These are phyloP conservation scores for Oncorhynchus kisutch DNA, from an alignment of 2,113 vertebrate genomes.

Conservation along the genomic window DNA sequence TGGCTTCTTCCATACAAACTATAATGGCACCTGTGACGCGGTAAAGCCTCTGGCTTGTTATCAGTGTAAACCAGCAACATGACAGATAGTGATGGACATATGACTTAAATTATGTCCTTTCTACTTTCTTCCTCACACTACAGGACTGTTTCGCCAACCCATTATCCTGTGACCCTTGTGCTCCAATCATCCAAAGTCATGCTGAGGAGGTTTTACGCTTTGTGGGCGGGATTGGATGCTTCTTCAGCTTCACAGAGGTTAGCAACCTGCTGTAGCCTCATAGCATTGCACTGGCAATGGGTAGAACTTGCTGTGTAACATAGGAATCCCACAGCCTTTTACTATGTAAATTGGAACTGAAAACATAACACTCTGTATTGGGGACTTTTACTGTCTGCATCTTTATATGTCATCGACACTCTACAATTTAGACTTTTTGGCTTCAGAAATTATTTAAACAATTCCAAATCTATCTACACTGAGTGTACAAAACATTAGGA, in stretches of 20 bases:
- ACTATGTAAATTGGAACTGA: background rate
- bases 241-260: constrained; percentile 92
- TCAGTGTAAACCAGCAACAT: background rate
- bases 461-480: background rate
- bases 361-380: background rate
- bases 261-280: constrained; percentile 6
- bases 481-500: no score
- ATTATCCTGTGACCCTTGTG: constrained; percentile 65
- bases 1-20: constrained; percentile 74
- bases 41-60: constrained; percentile 61
- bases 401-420: background rate
- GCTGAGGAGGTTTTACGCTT: constrained; percentile 80
- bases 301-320: background rate
- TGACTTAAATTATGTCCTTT: background rate
- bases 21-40: constrained; percentile 73
- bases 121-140: background rate
- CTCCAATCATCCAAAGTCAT: constrained; percentile 78
- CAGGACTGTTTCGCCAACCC: constrained; percentile 70
- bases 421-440: no score
- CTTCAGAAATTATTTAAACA: background rate
- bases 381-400: background rate
- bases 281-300: background rate
- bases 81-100: background rate
- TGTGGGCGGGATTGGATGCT: constrained; percentile 87
- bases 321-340: no score